Evolutionary conservation across 2,113 vertebrate species (phyloP).

Genomic region (Phainopepla nitens): DNA sequence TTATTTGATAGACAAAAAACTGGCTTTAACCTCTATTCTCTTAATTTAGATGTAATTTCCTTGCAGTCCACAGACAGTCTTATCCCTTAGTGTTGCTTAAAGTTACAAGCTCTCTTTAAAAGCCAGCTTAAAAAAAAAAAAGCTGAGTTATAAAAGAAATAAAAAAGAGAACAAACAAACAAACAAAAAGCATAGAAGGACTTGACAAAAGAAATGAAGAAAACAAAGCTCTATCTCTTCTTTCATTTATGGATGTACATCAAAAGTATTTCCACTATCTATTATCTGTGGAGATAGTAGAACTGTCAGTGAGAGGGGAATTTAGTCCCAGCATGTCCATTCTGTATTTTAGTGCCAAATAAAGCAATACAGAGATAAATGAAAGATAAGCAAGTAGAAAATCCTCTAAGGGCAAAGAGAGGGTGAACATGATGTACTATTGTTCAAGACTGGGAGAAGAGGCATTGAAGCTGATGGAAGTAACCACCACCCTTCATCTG

Average conservation of each 20-base stretch:
- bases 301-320: not conserved
- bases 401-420: not conserved
- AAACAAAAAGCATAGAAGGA: not conserved
- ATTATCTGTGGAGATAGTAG: not conserved
- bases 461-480: not conserved
- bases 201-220: not conserved
- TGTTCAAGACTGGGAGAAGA: not conserved
- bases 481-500: constrained; percentile 6
- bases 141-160: not conserved
- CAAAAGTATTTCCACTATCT: not conserved
- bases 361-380: constrained; percentile 10
- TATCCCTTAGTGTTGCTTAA: not conserved
- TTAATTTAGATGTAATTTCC: not conserved
- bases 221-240: not conserved
- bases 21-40: not conserved
- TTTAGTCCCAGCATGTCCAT: not conserved
- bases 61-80: not conserved
- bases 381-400: constrained; percentile 10
- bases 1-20: constrained; percentile 27
- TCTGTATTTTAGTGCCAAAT: constrained; percentile 10
- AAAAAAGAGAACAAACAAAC: not conserved
- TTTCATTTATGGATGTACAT: not conserved
- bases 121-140: not conserved
- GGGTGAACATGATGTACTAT: not conserved
- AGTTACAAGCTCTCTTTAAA: not conserved